Percentiles rank a stretch among this genome's conserved stretches.
phyloP scores from a whole-genome alignment of 2,888 invertebrate species.

The Hydraecia micacea region DNA sequence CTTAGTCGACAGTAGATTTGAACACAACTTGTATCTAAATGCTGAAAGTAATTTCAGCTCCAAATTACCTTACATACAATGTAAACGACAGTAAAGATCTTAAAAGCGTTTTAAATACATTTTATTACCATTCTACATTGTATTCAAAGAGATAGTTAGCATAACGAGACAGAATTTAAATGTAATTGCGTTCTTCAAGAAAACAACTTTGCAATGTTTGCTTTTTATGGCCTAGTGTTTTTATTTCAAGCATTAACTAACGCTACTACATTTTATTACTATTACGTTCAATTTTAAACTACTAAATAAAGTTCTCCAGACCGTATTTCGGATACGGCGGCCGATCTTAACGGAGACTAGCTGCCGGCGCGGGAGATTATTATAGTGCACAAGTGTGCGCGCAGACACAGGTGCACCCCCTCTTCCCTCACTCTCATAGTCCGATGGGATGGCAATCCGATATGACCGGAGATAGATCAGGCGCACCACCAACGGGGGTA shows the following conservation, averaged over 20 bases:
- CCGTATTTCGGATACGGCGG: too few relatives aligned
- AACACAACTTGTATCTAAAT: not conserved
- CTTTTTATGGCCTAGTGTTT: not conserved
- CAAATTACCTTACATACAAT: slow-evolving; percentile 15
- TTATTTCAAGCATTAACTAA: not conserved
- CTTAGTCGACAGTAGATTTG: not conserved
- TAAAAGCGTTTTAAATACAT: slow-evolving; percentile 1
- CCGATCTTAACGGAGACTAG: too few relatives aligned
- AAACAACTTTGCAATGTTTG: not conserved
- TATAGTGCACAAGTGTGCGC: too few relatives aligned
- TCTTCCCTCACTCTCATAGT: too few relatives aligned
- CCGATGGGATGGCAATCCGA: too few relatives aligned
- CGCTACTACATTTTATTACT: too few relatives aligned
- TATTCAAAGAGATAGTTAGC: slow-evolving; percentile 18
- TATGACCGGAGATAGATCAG: too few relatives aligned
- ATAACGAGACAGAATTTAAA: slow-evolving; percentile 22
- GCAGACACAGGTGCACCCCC: too few relatives aligned
- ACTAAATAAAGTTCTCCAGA: too few relatives aligned
- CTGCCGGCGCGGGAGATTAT: too few relatives aligned
- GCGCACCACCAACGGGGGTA: too few relatives aligned
- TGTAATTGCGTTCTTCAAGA: slow-evolving; percentile 32
- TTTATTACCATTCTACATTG: slow-evolving; percentile 19
- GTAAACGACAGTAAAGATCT: slow-evolving; percentile 9
- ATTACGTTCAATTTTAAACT: too few relatives aligned
- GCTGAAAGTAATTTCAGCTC: not conserved